Evolutionary conservation across 2,888 invertebrate genomes (phyloP).

Genomic region (Ochlodes sylvanus): DNA sequence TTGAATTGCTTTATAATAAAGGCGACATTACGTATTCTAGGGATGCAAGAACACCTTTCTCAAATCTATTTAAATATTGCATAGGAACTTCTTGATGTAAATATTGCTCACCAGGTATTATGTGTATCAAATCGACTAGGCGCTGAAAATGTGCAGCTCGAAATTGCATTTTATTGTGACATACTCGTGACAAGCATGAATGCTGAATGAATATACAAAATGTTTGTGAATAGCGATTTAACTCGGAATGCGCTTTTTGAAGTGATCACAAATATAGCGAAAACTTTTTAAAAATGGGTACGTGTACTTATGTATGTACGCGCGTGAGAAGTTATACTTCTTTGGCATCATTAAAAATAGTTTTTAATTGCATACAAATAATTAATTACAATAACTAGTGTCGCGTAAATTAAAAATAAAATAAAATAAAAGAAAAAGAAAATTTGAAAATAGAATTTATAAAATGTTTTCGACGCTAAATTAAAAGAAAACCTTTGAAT

Average conservation of each 20-base stretch:
- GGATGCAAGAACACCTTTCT: slow-evolving; percentile 11
- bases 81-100: slow-evolving; percentile 6
- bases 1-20: slow-evolving; percentile 24
- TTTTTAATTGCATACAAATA: too few relatives aligned
- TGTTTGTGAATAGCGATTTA: slow-evolving; percentile 1
- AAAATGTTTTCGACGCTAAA: too few relatives aligned
- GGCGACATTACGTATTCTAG: slow-evolving; percentile 9
- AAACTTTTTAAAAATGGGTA: neutral
- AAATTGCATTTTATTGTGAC: slow-evolving; percentile 33
- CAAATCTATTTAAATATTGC: slow-evolving; percentile 20
- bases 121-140: slow-evolving; percentile 7
- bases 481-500: too few relatives aligned
- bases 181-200: slow-evolving; percentile 10
- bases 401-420: too few relatives aligned
- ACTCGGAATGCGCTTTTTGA: slow-evolving; percentile 2
- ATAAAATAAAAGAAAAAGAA: too few relatives aligned
- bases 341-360: too few relatives aligned
- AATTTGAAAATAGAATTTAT: too few relatives aligned
- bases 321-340: too few relatives aligned
- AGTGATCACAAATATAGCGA: neutral
- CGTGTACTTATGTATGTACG: too few relatives aligned
- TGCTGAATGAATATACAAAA: slow-evolving; percentile 14
- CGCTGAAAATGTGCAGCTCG: slow-evolving; percentile 20
- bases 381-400: too few relatives aligned
- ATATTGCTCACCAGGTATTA: slow-evolving; percentile 17